These are phyloP conservation scores for Coregonus clupeaformis DNA, from an alignment of 2,113 vertebrate species.

Conservation along the genomic window DNA sequence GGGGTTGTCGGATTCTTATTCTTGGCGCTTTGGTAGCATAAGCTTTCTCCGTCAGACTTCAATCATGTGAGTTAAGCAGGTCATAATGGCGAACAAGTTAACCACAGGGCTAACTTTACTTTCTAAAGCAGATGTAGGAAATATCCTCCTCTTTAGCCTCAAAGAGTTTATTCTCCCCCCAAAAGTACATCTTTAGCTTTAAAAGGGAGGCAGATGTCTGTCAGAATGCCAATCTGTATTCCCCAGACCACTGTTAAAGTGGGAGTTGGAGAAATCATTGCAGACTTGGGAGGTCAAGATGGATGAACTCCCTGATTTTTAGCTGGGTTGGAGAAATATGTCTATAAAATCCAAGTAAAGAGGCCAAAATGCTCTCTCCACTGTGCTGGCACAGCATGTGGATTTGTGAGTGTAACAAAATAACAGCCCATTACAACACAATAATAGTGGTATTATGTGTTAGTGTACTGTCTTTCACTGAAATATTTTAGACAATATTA, in stretches of 20 bases:
- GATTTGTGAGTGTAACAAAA: neutral
- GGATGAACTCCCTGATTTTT: slow-evolving; percentile 14
- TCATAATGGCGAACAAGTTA: slow-evolving; percentile 63
- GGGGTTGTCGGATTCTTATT: slow-evolving; percentile 37
- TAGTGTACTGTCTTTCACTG: neutral
- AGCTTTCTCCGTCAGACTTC: slow-evolving; percentile 58
- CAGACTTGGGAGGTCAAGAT: slow-evolving; percentile 41
- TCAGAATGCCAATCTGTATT: slow-evolving; percentile 59
- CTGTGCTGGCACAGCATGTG: neutral
- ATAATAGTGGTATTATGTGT: neutral
- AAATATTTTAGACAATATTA: neutral
- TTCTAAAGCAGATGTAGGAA: slow-evolving; percentile 60
- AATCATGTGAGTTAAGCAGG: slow-evolving; percentile 67
- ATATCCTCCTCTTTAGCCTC: slow-evolving; percentile 54
- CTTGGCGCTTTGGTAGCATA: slow-evolving; percentile 54
- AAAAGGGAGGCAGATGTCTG: slow-evolving; percentile 57
- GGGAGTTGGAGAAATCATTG: slow-evolving; percentile 48
- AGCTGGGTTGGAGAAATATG: slow-evolving; percentile 7
- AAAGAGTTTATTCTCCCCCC: slow-evolving; percentile 53
- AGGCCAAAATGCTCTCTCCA: neutral
- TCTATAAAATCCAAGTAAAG: neutral
- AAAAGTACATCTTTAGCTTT: slow-evolving; percentile 62
- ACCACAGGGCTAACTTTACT: slow-evolving; percentile 63
- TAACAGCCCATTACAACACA: neutral
- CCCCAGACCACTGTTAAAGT: slow-evolving; percentile 49